These are phyloP conservation scores for Macrophya annulata DNA, from an alignment of 2,888 invertebrate species.

Conservation along the genomic window DNA sequence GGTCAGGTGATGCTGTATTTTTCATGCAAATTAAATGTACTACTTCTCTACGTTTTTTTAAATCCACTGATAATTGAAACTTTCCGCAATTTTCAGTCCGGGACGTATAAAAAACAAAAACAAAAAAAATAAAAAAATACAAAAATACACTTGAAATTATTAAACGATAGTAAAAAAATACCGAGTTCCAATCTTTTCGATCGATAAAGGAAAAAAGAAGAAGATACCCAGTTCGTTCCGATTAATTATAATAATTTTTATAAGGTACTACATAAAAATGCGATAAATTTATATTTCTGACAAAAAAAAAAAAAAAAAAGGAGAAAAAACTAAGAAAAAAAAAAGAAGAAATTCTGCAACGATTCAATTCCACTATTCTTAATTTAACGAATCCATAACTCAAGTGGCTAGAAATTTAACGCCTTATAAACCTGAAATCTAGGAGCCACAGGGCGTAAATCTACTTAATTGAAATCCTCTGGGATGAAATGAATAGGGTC, in stretches of 20 bases:
- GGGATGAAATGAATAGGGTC: constrained; percentile 39
- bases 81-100: not conserved
- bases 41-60: not conserved
- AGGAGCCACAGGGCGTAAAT: constrained; percentile 31
- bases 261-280: no score
- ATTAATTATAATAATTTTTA: not conserved
- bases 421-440: constrained; percentile 28
- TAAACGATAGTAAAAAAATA: not conserved
- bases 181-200: not conserved
- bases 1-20: constrained; percentile 11
- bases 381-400: constrained; percentile 39
- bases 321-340: no score
- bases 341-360: not conserved
- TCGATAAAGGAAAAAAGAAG: not conserved
- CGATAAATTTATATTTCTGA: not conserved
- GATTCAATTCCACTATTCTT: not conserved
- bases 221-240: not conserved
- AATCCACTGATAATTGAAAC: constrained; percentile 34
- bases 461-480: constrained; percentile 43
- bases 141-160: not conserved
- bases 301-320: no score
- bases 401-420: constrained; percentile 20
- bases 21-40: constrained; percentile 8
- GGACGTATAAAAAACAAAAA: not conserved
- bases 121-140: not conserved